A percentile compares a stretch with the other conserved stretches of the same genome.
Conservation (phyloP, 1,140 invertebrate species). For the Popillia japonica region DNA sequence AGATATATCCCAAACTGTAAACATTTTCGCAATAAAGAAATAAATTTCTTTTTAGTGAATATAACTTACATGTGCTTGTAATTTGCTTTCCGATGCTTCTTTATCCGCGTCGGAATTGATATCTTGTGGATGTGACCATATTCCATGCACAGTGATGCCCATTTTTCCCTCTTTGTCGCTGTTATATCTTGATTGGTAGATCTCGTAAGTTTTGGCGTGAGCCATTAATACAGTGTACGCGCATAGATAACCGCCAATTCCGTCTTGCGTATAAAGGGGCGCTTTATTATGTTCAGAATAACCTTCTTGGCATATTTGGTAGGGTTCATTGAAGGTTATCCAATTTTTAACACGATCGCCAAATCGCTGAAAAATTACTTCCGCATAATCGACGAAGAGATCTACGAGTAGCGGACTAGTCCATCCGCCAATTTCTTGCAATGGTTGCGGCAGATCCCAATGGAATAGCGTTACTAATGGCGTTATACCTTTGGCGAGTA, state of each 20-base stretch:
- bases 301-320: conserved; percentile 6
- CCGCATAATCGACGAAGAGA: conserved; percentile 67
- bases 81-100: not conserved
- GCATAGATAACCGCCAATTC: conserved; percentile 59
- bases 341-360: conserved; percentile 65
- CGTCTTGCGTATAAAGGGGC: conserved; percentile 20
- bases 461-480: conserved; percentile 66
- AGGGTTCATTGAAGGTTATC: conserved; percentile 46
- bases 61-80: not conserved
- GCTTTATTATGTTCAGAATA: conserved; percentile 28
- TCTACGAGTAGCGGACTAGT: conserved; percentile 63
- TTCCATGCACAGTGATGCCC: not conserved
- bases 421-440: conserved; percentile 66
- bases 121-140: not conserved
- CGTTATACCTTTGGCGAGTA: conserved; percentile 60
- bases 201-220: conserved; percentile 59
- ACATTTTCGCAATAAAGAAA: not conserved
- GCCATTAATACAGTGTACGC: conserved; percentile 59
- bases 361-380: conserved; percentile 65
- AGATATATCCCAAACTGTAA: conserved; percentile 67
- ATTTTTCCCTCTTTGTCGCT: conserved; percentile 9
- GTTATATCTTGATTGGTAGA: conserved; percentile 58
- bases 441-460: conserved; percentile 64
- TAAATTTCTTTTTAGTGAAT: not conserved
- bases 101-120: not conserved